phyloP scores from a whole-genome alignment of 2,113 vertebrate genomes.

The Piliocolobus tephrosceles region DNA sequence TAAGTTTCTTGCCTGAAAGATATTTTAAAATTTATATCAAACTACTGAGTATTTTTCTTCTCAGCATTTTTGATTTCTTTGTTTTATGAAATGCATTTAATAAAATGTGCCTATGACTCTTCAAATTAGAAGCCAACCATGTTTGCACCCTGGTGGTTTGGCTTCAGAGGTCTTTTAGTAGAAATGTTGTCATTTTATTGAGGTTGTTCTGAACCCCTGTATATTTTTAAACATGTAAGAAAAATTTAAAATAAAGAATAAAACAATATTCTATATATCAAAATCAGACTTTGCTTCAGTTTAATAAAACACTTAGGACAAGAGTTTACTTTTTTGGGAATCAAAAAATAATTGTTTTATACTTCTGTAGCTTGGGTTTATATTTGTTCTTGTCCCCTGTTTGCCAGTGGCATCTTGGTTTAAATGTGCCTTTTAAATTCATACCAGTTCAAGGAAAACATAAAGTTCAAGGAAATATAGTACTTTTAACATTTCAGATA shows the following conservation, averaged over 20 bases:
- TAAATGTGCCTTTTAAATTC: constrained; percentile 25
- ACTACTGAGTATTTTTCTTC: constrained; percentile 79
- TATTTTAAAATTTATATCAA: constrained; percentile 77
- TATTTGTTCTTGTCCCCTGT: neutral
- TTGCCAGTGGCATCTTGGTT: neutral
- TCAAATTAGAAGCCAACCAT: constrained; percentile 76
- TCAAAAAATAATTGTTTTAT: constrained; percentile 16
- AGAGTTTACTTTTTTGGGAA: constrained; percentile 21
- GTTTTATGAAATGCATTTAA: constrained; percentile 80
- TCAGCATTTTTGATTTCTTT: constrained; percentile 76
- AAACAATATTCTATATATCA: constrained; percentile 81
- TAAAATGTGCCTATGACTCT: constrained; percentile 82
- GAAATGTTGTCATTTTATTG: constrained; percentile 72
- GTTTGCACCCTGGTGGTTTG: constrained; percentile 76
- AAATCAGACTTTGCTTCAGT: constrained; percentile 78
- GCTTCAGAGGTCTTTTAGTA: constrained; percentile 65
- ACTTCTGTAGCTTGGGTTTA: constrained; percentile 23
- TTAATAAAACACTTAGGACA: constrained; percentile 67
- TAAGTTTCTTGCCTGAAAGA: constrained; percentile 77
- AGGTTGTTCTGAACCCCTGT: constrained; percentile 84
- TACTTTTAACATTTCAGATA: constrained; percentile 25
- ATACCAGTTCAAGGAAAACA: constrained; percentile 16
- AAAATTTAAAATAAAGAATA: constrained; percentile 83
- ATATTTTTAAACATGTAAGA: constrained; percentile 83
- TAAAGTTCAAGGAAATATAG: neutral